Evolutionary conservation across 2,888 invertebrate species (phyloP).

Genomic region (Camponotus fellah): DNA sequence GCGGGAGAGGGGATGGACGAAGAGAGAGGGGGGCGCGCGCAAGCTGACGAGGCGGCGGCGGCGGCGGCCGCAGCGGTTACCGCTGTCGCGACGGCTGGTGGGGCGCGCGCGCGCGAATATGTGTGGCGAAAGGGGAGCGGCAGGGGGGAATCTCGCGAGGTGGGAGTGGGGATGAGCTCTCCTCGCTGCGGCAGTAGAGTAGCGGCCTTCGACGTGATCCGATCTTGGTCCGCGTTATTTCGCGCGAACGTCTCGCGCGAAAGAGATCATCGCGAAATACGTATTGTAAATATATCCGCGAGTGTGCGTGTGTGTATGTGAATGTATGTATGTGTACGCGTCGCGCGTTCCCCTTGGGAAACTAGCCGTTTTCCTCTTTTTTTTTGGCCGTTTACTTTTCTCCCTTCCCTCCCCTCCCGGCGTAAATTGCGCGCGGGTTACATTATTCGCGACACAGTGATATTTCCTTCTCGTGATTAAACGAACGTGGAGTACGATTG

Average conservation of each 20-base stretch:
- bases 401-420: not conserved
- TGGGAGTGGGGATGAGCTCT: conserved; percentile 72
- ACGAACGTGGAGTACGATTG: not conserved
- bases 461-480: too few species aligned
- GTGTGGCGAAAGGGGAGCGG: not conserved
- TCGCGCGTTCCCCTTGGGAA: conserved; percentile 40
- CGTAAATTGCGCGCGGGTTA: not conserved
- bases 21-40: conserved; percentile 30
- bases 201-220: conserved; percentile 84
- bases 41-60: conserved; percentile 46
- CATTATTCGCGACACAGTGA: not conserved
- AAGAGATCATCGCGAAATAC: conserved; percentile 19
- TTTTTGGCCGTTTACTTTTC: not conserved
- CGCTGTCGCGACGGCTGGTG: conserved; percentile 28
- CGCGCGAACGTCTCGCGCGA: conserved; percentile 23
- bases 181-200: conserved; percentile 84
- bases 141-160: conserved; percentile 56
- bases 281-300: conserved; percentile 27
- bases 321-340: conserved; percentile 43
- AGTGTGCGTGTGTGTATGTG: conserved; percentile 48
- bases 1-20: conserved; percentile 13
- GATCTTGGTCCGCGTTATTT: conserved; percentile 68
- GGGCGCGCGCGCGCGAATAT: not conserved
- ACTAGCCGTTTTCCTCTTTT: not conserved
- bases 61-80: conserved; percentile 48